Percentiles rank a stretch among this genome's conserved stretches.
Evolutionary conservation across 2,797 vertebrate species (phyloP).

Genomic region (Xiphorhynchus erythropygius): DNA sequence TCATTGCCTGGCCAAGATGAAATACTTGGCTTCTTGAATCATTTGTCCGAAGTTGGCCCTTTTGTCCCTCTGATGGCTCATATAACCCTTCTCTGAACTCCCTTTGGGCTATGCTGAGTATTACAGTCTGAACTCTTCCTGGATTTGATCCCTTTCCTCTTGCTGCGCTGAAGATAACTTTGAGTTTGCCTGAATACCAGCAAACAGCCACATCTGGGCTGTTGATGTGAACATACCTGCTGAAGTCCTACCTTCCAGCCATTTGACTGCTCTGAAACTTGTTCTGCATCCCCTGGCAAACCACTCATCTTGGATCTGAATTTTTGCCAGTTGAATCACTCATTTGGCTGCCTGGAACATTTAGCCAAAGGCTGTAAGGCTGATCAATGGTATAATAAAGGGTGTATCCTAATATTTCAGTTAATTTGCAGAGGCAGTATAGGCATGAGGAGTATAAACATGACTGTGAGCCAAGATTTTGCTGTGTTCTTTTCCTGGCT

Average conservation of each 20-base stretch:
- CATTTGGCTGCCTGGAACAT: constrained; percentile 34
- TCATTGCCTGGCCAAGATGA: constrained; percentile 44
- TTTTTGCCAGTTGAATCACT: constrained; percentile 49
- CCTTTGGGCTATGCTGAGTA: constrained; percentile 43
- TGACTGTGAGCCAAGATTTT: background rate
- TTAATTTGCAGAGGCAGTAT: constrained; percentile 39
- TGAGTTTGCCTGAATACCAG: background rate
- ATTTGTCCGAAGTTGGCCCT: constrained; percentile 44
- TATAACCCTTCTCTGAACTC: constrained; percentile 59
- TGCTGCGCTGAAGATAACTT: background rate
- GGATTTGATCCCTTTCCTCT: constrained; percentile 29
- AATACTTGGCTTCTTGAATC: constrained; percentile 60
- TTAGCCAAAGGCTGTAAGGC: constrained; percentile 33
- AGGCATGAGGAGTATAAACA: background rate
- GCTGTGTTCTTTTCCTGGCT: background rate
- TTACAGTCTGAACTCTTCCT: constrained; percentile 44
- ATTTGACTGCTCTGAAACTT: constrained; percentile 7
- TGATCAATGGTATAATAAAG: constrained; percentile 49
- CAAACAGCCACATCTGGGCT: background rate
- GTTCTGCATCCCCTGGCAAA: constrained; percentile 30
- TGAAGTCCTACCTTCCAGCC: constrained; percentile 16
- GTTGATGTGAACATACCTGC: background rate
- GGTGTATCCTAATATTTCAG: constrained; percentile 32
- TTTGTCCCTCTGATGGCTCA: background rate
- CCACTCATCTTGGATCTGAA: constrained; percentile 12